Evolutionary conservation across 2,113 vertebrate genomes (phyloP).

Genomic region (Semnopithecus entellus): DNA sequence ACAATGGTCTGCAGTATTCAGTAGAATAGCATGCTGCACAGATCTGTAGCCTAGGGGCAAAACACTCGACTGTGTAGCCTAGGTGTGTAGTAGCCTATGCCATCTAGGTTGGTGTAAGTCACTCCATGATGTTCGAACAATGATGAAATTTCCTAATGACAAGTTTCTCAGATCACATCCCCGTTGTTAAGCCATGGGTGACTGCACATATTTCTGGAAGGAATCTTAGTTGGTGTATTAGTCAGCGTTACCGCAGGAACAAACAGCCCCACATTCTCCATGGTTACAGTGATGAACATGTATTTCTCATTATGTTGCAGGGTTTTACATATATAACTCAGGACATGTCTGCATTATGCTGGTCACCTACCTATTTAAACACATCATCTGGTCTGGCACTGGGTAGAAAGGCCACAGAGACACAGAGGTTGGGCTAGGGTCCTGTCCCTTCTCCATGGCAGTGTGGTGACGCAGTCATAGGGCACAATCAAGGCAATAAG

Average conservation of each 20-base stretch:
- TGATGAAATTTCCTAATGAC: not conserved
- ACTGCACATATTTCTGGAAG: not conserved
- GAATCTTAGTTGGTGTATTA: not conserved
- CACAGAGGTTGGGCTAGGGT: accelerated
- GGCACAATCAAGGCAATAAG: not conserved
- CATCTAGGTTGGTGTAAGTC: not conserved
- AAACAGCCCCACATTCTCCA: not conserved
- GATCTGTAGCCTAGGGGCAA: not conserved
- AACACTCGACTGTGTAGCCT: not conserved
- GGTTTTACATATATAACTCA: not conserved
- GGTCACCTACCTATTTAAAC: not conserved
- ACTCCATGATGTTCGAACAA: not conserved
- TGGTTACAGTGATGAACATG: no score
- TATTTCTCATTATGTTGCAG: not conserved
- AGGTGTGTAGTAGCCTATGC: not conserved
- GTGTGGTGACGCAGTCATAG: not conserved
- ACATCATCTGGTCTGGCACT: not conserved
- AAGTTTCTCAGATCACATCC: not conserved
- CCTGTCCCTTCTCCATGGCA: accelerated
- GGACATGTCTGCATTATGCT: no score
- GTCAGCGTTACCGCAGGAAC: not conserved
- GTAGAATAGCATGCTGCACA: not conserved
- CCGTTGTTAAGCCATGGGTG: not conserved
- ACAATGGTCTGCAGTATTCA: not conserved
- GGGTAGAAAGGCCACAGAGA: not conserved